Evolutionary conservation across 2,113 vertebrate species (phyloP), one percentile per base, ranked within the genome.

Genomic region (Herpailurus yagouaroundi): DNA sequence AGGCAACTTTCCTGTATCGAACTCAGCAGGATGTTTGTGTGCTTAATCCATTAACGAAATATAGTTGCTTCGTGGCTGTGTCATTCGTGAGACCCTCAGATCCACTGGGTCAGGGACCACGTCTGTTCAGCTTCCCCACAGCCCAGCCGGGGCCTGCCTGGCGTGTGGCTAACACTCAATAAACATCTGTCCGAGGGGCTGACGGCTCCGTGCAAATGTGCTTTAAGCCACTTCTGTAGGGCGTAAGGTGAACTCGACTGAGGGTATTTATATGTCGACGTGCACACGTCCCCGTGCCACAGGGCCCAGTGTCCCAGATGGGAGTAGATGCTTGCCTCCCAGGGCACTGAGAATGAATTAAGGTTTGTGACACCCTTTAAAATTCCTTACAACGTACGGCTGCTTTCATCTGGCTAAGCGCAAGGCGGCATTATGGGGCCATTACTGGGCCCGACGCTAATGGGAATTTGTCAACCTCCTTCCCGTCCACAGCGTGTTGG

Each of bases 361-460:
- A 94, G 93, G 95, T 77, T 92, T 91, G 95, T 94, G 96, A 96
- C 97, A 97, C 50, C 68, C 92, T 97, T 95, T 97, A 77, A 95
- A 85, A 92, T 92, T 29, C 86, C 69, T 96, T 92, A 79, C n/a
- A 80, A 83, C 92, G 38, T 96, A 96, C 86, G 50, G 89, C 86
- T 1, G 7, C 86, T 95, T 96, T 95, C 89, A 81, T 94, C 66
- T 8, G 82, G 85, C 95, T 96, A 94, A 96, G 79, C 95, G 86
- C 87, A 55, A 84, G 87, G 89, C 29, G n/a, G 33, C 89, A 66
- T 97, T 94, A 93, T 66, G 48, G 83, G 64, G 79, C 77, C 73
- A 96, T 97, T 93, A 95, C 80, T 23, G 73, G 89, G 77, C 16
- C 93, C 5, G 36, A 48, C 83, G 74, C 91, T 96, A 96, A 97